Conservation (phyloP, 2,113 vertebrate species). For the Nycticryphes semicollaris region DNA sequence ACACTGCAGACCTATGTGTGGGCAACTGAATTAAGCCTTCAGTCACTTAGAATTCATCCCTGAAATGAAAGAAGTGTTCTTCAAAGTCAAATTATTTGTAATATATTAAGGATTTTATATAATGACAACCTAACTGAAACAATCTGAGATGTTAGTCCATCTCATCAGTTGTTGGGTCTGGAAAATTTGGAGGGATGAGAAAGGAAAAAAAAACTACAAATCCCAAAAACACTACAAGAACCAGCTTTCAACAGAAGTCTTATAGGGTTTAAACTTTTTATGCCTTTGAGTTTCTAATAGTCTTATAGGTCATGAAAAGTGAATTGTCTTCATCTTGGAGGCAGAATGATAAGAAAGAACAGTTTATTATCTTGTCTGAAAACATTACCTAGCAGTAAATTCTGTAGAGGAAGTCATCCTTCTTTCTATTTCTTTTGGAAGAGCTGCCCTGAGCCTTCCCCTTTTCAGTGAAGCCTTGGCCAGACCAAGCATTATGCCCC, state of each 20-base stretch:
- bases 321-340: conserved; percentile 19
- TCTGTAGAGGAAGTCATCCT: background rate
- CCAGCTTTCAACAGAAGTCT: background rate
- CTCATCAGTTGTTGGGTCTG: background rate
- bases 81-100: background rate
- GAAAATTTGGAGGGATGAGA: background rate
- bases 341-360: background rate
- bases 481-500: background rate
- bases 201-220: background rate
- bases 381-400: conserved; percentile 20
- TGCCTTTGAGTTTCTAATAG: background rate
- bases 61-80: background rate
- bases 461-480: background rate
- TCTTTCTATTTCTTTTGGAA: conserved; percentile 10
- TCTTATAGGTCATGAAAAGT: conserved; percentile 14
- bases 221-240: background rate
- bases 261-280: conserved; percentile 3
- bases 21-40: background rate
- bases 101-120: background rate
- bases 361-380: conserved; percentile 21
- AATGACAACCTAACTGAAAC: background rate
- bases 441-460: background rate
- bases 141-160: background rate
- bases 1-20: background rate
- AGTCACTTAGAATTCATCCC: background rate